Evolutionary conservation across 2,113 vertebrate genomes (phyloP).

Genomic region (Saguinus midas): DNA sequence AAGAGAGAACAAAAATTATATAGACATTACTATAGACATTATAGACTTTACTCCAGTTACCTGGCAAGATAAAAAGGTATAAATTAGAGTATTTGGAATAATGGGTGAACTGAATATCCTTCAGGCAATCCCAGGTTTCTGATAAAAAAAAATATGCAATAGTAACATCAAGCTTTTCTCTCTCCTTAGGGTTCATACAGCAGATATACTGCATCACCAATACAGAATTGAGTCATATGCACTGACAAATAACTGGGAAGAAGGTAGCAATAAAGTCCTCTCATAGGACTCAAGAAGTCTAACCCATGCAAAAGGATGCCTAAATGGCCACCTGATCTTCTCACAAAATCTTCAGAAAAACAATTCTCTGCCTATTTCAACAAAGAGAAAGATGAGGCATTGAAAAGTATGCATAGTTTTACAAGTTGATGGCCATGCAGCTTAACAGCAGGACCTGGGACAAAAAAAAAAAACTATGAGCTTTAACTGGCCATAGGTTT

Average conservation of each 20-base stretch:
- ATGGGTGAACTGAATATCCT: background rate
- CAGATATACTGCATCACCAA: background rate
- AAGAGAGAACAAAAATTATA: no score
- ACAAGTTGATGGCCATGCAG: background rate
- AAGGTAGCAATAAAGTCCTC: background rate
- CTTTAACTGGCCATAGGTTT: background rate
- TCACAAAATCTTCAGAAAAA: background rate
- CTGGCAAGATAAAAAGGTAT: slow-evolving; percentile 51
- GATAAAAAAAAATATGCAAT: slow-evolving; percentile 24
- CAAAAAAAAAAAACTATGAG: background rate
- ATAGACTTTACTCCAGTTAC: background rate
- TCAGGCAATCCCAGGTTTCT: slow-evolving; percentile 1
- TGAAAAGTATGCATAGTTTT: background rate
- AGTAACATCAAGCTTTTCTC: background rate
- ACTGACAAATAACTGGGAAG: background rate
- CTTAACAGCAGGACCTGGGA: background rate
- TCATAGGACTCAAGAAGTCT: background rate
- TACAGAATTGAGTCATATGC: background rate
- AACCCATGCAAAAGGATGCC: background rate
- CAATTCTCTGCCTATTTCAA: background rate
- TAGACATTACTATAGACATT: background rate
- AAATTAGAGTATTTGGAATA: slow-evolving; percentile 40
- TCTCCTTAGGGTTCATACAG: background rate
- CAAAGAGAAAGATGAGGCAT: background rate
- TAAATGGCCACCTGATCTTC: background rate